Evolutionary conservation across 2,888 invertebrate genomes (phyloP), one percentile per base, ranked within the genome.

Genomic region (Tuberolachnus salignus): DNA sequence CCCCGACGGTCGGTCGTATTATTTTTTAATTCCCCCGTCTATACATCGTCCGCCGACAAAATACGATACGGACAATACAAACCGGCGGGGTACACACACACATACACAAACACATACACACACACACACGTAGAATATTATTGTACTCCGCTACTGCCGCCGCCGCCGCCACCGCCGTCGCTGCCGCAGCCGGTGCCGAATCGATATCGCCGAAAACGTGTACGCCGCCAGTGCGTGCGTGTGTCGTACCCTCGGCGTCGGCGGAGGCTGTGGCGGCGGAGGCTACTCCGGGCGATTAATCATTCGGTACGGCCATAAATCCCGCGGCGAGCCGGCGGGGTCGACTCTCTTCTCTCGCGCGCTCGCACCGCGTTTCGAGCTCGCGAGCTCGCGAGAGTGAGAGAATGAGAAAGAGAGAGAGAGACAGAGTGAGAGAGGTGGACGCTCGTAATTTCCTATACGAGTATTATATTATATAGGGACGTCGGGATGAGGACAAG

Each of bases 321-420:
- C 81, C 72, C 63, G 71, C 61, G 70, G 63, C 80, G 51, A 69
- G 57, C 26, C 51, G 66, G 57, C 74, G 67, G 59, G 57, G 78
- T 59, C 59, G 69, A 69, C 67, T 82, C 82, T 81, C 82, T n/a
- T n/a, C 63, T n/a, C 74, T 57, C 66, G 42, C 51, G 42, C 78
- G 14, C 67, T 67, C 57, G 59, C 64, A 4, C 3, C 34, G 34
- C 34, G 34, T 34, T n/a, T n/a, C n/a, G n/a, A n/a, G n/a, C n/a
- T 63, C 85, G 85, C 85, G n/a, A n/a, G n/a, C n/a, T n/a, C 85
- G 85, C 85, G 86, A 86, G 86, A 85, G 86, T 85, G 85, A 34
- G 34, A 34, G 34, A 34, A 6, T 4, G 34, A 55, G 55, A 21
- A 21, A 21, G 55, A 11, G 21, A 55, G 21, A 21, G 19, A n/a